Conservation (phyloP, 1,140 invertebrate species). For the Saxidomus purpurata region DNA sequence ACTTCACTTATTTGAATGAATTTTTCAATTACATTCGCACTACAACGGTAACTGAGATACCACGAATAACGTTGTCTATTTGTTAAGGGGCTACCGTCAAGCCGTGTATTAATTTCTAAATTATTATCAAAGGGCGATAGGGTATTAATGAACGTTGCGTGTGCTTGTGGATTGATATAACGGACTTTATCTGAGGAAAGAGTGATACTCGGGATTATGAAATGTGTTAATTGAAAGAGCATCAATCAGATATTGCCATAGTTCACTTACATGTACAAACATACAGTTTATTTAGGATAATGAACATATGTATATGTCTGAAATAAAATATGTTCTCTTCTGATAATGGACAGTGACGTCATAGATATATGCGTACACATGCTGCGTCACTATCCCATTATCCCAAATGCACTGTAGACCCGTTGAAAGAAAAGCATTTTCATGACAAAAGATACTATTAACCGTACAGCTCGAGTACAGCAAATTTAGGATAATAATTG, state of each 20-base stretch:
- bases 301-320: no score
- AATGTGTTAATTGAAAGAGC: constrained; percentile 30
- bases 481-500: no score
- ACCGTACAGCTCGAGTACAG: no score
- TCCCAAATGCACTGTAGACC: no score
- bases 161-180: constrained; percentile 18
- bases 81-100: neutral
- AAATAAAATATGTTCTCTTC: no score
- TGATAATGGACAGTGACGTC: no score
- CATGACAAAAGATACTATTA: no score
- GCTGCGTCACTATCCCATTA: no score
- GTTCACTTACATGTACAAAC: no score
- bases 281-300: neutral
- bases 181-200: neutral
- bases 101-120: constrained; percentile 37
- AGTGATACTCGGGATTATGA: constrained; percentile 3
- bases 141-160: constrained; percentile 20
- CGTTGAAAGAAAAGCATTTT: no score
- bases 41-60: constrained; percentile 6
- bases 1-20: constrained; percentile 51
- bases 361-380: no score
- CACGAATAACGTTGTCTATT: neutral
- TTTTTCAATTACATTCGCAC: constrained; percentile 59
- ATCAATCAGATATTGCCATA: neutral
- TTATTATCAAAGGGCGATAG: constrained; percentile 31